Conservation (phyloP, 2,797 vertebrate genomes). For the Perodicticus potto region DNA sequence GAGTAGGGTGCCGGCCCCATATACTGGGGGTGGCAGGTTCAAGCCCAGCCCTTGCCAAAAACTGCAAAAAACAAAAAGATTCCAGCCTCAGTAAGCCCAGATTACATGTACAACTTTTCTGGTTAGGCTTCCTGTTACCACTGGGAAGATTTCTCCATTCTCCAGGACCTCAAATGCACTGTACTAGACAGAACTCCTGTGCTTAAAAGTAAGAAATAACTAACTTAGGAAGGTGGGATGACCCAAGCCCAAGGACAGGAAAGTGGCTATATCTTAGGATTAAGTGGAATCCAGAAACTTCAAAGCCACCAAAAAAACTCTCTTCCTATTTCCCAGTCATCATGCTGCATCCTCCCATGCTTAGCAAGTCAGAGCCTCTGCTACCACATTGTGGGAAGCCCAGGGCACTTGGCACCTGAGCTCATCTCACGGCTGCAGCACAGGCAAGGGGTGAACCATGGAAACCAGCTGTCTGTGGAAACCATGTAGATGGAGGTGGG, state of each 20-base stretch:
- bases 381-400: background rate
- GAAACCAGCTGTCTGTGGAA: background rate
- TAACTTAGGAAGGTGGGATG: background rate
- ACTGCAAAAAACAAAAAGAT: no score
- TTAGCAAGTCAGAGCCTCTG: background rate
- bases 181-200: background rate
- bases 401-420: background rate
- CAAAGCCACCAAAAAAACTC: background rate
- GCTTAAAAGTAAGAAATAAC: background rate
- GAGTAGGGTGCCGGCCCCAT: no score
- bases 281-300: background rate
- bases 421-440: accelerated
- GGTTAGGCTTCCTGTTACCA: background rate
- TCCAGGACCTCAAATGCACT: background rate
- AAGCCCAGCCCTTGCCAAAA: no score
- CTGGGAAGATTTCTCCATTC: background rate
- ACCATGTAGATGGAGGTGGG: background rate
- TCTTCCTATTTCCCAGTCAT: background rate
- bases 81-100: no score
- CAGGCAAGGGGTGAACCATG: background rate
- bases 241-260: background rate
- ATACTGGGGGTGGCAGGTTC: no score
- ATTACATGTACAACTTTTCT: background rate
- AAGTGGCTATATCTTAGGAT: background rate
- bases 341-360: background rate